Base-by-base conservation (phyloP, 2,797 vertebrate genomes). In the Malacoraja senta region DNA sequence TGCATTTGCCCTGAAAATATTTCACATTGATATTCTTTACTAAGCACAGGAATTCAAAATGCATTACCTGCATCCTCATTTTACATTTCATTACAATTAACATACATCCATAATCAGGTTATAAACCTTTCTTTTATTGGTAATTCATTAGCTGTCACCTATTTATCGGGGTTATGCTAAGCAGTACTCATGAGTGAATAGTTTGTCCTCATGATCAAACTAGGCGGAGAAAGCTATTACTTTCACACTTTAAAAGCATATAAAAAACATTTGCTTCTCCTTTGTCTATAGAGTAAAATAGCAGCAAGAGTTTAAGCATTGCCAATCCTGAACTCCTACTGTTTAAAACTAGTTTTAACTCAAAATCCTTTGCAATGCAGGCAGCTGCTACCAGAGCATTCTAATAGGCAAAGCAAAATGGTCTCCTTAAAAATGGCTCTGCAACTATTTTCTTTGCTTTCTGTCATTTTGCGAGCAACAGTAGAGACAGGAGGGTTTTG, bases 381-480 rank as follows among this genome's bases (percentile, higher is more conserved):
- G n/a, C 90, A 76, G 71, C 90, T 92, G 90, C 90, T 76, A 71
- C 68, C 90, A 92, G 24, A 76, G 88, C 35, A 76, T 71, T 29
- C 38, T 92, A 76, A 92, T 76, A 92, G 71, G 35, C 24, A 76
- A 76, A 92, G 90, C 90, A 92, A 92, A 13, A 92, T 76, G 90
- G 24, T 92, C 72, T 76, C 90, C 90, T 26, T 92, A 76, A 92
- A 92, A 38, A 10, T 74, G 90, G 68, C 24, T 92, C 90, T 26
- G 38, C 90, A 92, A 76, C 38, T 92, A 74, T 76, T 74, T 92
- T 58, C 53, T 71, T 92, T 92, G 35, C 71, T 53, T 76, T 92
- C 90, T 92, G 90, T 58, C 71, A 92, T 53, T 92, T 76, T 26
- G 58, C 90, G 58, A 92, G 38, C 71, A n/a, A 76, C 38, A 29